These are phyloP conservation scores for Peucedramus taeniatus DNA, from an alignment of 2,113 vertebrate species.

Conservation along the genomic window DNA sequence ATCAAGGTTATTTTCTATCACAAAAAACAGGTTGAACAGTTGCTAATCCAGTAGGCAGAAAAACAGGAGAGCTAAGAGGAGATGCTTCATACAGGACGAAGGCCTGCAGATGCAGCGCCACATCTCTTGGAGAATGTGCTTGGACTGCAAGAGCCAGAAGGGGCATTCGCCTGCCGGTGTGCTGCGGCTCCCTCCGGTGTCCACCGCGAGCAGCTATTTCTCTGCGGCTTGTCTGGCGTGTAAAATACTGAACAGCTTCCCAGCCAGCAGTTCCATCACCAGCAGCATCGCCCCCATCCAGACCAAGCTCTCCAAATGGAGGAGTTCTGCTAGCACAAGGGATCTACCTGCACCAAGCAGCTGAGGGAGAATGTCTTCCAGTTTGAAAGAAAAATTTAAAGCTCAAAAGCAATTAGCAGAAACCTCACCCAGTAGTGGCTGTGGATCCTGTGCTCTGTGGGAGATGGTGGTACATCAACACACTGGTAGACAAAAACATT, in stretches of 20 bases:
- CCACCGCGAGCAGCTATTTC: not conserved
- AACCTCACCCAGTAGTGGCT: not conserved
- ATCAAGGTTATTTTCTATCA: not conserved
- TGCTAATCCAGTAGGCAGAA: not conserved
- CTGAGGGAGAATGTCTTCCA: not conserved
- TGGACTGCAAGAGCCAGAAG: not conserved
- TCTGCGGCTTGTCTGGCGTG: not conserved
- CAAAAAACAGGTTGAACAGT: not conserved
- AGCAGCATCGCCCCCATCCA: accelerated
- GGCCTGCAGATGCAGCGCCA: not conserved
- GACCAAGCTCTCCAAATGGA: not conserved
- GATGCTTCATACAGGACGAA: not conserved
- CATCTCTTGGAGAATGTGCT: not conserved
- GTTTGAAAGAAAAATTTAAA: not conserved
- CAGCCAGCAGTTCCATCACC: not conserved
- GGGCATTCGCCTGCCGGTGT: not conserved
- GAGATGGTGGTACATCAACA: not conserved
- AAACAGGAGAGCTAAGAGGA: not conserved
- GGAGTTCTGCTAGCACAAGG: not conserved
- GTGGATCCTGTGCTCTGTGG: not conserved
- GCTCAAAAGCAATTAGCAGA: not conserved
- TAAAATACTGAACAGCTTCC: not conserved
- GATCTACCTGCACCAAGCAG: not conserved
- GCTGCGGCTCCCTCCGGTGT: conserved; percentile 48
- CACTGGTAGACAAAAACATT: not conserved